Evolutionary conservation across 2,888 invertebrate genomes (phyloP).

Genomic region (Mythimna impura): DNA sequence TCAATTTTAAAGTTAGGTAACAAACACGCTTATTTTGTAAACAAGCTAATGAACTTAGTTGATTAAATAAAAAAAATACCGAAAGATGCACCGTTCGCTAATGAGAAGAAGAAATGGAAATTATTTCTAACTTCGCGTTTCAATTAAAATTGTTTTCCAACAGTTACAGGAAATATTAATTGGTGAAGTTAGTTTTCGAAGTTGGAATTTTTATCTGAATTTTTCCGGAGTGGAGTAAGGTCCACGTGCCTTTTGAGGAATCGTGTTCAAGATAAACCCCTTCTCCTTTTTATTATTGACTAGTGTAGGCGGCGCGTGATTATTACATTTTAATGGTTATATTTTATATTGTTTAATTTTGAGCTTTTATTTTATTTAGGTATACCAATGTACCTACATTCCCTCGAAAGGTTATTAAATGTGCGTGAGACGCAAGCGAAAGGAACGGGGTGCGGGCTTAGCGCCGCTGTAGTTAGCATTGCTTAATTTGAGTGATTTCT

Average conservation of each 20-base stretch:
- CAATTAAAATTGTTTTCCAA: constrained; percentile 71
- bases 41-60: constrained; percentile 36
- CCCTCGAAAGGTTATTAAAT: no score
- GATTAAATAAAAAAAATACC: constrained; percentile 24
- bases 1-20: constrained; percentile 19
- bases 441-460: no score
- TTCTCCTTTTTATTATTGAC: no score
- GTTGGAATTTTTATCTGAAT: constrained; percentile 31
- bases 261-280: neutral
- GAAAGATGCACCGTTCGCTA: constrained; percentile 55
- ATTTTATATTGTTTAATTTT: no score
- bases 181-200: constrained; percentile 57
- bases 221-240: constrained; percentile 9
- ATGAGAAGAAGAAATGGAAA: constrained; percentile 63
- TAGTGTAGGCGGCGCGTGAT: no score
- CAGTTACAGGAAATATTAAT: constrained; percentile 66
- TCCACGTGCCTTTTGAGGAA: neutral
- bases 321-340: no score
- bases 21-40: constrained; percentile 33
- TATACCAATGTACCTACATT: no score
- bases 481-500: no score
- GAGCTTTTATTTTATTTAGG: no score
- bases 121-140: constrained; percentile 64
- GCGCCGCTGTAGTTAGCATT: no score
- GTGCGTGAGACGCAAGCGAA: no score